phyloP scores from a whole-genome alignment of 2,113 vertebrate genomes.

The Psophia crepitans region DNA sequence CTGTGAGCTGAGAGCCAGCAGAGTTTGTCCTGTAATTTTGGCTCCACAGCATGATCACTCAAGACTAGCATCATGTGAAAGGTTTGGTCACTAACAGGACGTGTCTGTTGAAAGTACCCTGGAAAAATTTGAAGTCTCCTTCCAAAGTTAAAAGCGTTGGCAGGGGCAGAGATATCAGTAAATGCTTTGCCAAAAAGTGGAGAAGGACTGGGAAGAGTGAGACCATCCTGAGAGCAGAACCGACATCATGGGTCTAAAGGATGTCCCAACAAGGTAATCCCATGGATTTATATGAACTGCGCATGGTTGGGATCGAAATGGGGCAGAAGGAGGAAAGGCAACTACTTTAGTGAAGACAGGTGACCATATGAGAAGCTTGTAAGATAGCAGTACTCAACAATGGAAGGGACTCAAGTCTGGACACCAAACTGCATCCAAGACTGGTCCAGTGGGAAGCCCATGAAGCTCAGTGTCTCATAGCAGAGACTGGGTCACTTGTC shows the following conservation, averaged over 20 bases:
- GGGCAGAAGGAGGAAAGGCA: background rate
- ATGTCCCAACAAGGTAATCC: background rate
- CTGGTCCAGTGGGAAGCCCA: rapidly evolving
- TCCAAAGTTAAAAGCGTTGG: background rate
- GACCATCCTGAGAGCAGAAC: background rate
- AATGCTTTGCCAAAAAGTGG: background rate
- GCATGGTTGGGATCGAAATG: background rate
- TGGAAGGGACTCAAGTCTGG: background rate
- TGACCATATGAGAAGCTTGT: background rate
- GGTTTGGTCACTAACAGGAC: background rate
- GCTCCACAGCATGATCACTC: background rate
- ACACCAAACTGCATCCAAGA: background rate
- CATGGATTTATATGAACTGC: background rate
- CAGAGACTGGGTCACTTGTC: background rate
- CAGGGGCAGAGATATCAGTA: background rate
- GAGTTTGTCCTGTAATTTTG: background rate
- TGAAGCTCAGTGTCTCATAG: background rate
- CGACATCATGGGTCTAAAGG: rapidly evolving
- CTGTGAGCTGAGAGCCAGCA: background rate
- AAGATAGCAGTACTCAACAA: background rate
- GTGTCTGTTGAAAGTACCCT: background rate
- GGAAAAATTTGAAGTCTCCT: background rate
- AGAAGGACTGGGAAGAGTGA: background rate
- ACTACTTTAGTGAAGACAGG: background rate
- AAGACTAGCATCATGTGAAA: background rate